Evolutionary conservation across 2,797 vertebrate species (phyloP).

Genomic region (Tokudaia muenninki): DNA sequence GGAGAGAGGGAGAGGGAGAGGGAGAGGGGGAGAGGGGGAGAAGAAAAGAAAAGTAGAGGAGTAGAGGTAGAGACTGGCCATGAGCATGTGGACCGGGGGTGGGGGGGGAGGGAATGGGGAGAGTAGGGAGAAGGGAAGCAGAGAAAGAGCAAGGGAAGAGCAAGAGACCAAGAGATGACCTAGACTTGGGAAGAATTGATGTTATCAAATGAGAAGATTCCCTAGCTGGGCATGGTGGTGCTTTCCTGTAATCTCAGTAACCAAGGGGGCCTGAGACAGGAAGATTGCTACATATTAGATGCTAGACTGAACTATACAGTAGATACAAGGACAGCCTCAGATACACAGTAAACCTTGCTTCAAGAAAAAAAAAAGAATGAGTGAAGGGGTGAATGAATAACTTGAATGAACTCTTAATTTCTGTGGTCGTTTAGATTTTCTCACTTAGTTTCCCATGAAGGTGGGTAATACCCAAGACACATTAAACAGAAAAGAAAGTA

Average conservation of each 20-base stretch:
- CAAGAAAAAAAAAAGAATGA: not conserved
- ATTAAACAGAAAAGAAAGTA: not conserved
- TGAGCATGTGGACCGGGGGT: too few relatives aligned
- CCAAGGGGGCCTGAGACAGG: not conserved
- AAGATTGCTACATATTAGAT: not conserved
- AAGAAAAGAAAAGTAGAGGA: too few relatives aligned
- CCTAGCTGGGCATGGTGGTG: not conserved
- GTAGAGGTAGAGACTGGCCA: too few relatives aligned
- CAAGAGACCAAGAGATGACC: constrained; percentile 5
- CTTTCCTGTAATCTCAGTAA: not conserved
- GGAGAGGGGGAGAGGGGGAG: too few relatives aligned
- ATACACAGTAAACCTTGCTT: not conserved
- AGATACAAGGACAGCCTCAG: not conserved
- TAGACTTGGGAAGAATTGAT: constrained; percentile 9
- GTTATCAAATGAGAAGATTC: constrained; percentile 48
- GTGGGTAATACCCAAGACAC: not conserved
- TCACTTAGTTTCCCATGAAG: not conserved
- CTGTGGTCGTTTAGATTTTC: not conserved
- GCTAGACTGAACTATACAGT: not conserved
- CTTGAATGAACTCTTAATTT: constrained; percentile 29
- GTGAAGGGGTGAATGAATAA: not conserved
- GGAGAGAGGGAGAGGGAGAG: too few relatives aligned
- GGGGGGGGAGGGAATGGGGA: too few relatives aligned
- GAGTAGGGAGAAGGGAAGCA: too few relatives aligned
- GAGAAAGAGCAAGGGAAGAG: too few relatives aligned